Percentiles rank a stretch among this genome's conserved stretches.
These are phyloP conservation scores for Holothuria glaberrima DNA, from an alignment of 35 echinoderm and acorn worm genomes.

Conservation along the genomic window DNA sequence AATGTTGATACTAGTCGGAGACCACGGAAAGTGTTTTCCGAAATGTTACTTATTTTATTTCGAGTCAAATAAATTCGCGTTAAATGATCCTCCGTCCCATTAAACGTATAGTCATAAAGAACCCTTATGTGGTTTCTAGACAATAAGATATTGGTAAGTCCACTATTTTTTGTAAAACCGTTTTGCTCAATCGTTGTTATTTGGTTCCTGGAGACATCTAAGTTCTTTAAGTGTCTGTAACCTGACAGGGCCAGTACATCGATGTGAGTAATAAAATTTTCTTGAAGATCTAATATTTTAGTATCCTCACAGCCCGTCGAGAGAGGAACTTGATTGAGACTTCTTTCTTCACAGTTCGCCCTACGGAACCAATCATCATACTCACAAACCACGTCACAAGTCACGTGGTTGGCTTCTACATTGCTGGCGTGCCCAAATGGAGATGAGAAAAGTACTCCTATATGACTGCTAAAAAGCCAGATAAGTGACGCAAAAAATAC, in stretches of 20 bases:
- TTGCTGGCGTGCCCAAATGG: too few species aligned
- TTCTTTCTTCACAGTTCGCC: background rate
- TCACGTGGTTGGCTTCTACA: too few species aligned
- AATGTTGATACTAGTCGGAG: background rate
- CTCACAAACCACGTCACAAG: background rate
- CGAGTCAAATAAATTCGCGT: background rate
- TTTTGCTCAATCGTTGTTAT: too few species aligned
- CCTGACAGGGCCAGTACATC: too few species aligned
- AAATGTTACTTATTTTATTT: background rate
- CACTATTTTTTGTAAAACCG: too few species aligned
- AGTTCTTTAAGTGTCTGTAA: too few species aligned
- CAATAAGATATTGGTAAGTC: background rate
- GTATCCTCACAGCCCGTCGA: slow-evolving; percentile 9
- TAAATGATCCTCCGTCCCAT: background rate
- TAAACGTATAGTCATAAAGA: background rate
- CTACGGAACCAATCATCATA: slow-evolving; percentile 22
- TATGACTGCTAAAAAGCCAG: too few species aligned
- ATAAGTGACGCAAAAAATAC: too few species aligned
- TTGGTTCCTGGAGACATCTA: too few species aligned
- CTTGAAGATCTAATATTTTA: background rate
- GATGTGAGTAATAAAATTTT: background rate
- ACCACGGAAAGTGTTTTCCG: background rate
- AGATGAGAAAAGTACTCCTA: too few species aligned
- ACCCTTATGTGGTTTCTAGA: background rate
- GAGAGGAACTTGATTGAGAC: background rate